These are phyloP conservation scores for Caenorhabditis tropicalis DNA, from an alignment of 1,140 invertebrate genomes.

Conservation along the genomic window DNA sequence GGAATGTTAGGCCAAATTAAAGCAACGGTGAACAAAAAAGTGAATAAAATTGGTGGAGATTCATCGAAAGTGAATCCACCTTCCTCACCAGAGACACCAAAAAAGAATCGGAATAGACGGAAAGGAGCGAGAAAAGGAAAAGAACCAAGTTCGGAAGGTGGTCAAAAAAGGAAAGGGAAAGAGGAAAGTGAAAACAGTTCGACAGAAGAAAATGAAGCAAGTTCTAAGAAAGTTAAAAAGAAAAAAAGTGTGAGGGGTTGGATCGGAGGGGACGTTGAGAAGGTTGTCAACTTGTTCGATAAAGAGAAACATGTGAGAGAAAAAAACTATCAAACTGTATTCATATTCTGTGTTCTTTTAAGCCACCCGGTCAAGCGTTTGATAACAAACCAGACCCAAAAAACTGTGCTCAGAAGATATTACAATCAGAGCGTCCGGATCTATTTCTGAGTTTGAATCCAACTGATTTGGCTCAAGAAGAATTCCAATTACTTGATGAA, in stretches of 20 bases:
- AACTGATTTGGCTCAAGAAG: neutral
- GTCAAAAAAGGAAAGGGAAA: neutral
- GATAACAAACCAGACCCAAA: neutral
- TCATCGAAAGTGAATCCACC: neutral
- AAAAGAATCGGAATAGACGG: neutral
- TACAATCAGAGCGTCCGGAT: neutral
- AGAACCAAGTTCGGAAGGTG: no score
- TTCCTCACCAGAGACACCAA: neutral
- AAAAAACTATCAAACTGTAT: neutral
- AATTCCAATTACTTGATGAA: neutral
- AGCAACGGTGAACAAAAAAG: neutral
- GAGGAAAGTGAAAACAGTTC: neutral
- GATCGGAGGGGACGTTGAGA: neutral
- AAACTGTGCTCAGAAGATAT: neutral
- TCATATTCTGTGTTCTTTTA: neutral
- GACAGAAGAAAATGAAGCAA: neutral
- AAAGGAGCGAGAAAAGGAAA: neutral
- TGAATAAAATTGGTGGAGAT: neutral
- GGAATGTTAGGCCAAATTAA: neutral
- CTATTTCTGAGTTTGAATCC: neutral
- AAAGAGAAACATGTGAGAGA: neutral
- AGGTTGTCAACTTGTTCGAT: neutral
- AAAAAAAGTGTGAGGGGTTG: neutral
- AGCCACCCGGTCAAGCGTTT: neutral
- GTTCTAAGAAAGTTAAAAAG: neutral